These are phyloP conservation scores for Bhutanitis thaidina DNA, from an alignment of 2,888 invertebrate species.

Conservation along the genomic window DNA sequence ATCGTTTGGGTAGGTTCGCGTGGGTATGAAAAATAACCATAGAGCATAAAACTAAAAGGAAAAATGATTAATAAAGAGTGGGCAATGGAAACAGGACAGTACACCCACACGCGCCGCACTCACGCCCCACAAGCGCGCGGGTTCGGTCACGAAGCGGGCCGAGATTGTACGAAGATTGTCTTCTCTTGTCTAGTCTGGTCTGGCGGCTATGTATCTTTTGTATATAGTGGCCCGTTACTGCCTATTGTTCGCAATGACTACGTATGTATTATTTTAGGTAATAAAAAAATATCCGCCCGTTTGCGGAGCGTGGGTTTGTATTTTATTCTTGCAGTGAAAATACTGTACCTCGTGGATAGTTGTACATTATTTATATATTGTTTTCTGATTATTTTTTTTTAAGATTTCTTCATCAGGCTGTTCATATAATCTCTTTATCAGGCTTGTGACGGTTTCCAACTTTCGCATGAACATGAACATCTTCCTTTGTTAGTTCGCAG, in stretches of 20 bases:
- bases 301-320: background rate
- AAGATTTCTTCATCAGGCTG: too few species aligned
- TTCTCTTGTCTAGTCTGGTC: slow-evolving; percentile 48
- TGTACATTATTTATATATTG: too few species aligned
- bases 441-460: too few species aligned
- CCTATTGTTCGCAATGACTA: slow-evolving; percentile 34
- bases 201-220: slow-evolving; percentile 30
- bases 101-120: slow-evolving; percentile 39
- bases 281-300: slow-evolving; percentile 6
- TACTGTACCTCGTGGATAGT: too few species aligned
- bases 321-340: background rate
- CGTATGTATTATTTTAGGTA: slow-evolving; percentile 12
- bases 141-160: slow-evolving; percentile 61
- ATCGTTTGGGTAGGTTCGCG: too few species aligned
- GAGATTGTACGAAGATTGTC: slow-evolving; percentile 70
- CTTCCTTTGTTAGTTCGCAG: too few species aligned
- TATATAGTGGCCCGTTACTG: slow-evolving; percentile 28
- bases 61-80: slow-evolving; percentile 23
- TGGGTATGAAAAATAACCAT: too few species aligned
- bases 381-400: too few species aligned
- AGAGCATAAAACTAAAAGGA: slow-evolving; percentile 6
- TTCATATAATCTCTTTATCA: too few species aligned
- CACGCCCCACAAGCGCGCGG: slow-evolving; percentile 52
- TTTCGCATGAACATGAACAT: too few species aligned
- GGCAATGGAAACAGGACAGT: slow-evolving; percentile 44